These are phyloP conservation scores for Esox niger DNA, from an alignment of 2,113 vertebrate genomes.

Conservation along the genomic window DNA sequence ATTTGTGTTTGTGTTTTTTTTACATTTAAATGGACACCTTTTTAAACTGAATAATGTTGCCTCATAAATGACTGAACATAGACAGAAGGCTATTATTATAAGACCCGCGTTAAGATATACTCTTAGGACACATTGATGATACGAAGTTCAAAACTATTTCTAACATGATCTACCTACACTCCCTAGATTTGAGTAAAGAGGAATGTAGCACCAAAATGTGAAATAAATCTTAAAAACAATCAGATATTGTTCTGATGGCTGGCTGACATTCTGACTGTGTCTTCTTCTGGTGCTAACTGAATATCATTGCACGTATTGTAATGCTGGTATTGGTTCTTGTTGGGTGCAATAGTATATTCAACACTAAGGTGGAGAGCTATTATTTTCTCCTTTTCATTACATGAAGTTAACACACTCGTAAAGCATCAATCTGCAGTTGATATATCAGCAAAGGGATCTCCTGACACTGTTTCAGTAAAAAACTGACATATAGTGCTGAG, in stretches of 20 bases:
- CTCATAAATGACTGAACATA: constrained; percentile 62
- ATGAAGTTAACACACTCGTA: too few species aligned
- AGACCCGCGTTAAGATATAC: constrained; percentile 53
- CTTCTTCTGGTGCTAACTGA: constrained; percentile 1
- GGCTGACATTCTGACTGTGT: constrained; percentile 43
- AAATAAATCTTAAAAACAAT: constrained; percentile 68
- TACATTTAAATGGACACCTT: constrained; percentile 58
- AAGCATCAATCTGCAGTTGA: too few species aligned
- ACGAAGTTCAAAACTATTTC: constrained; percentile 65
- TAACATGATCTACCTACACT: constrained; percentile 59
- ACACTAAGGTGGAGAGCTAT: too few species aligned
- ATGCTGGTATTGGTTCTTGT: neutral
- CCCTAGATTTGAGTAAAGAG: constrained; percentile 64
- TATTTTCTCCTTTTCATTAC: too few species aligned
- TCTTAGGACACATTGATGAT: constrained; percentile 58
- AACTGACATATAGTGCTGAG: too few species aligned
- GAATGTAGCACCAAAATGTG: constrained; percentile 63
- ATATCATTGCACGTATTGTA: neutral
- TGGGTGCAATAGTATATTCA: neutral
- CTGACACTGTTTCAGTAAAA: too few species aligned
- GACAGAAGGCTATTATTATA: constrained; percentile 63
- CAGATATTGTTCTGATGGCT: constrained; percentile 50
- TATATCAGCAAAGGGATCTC: too few species aligned
- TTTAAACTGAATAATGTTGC: constrained; percentile 59
- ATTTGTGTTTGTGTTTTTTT: constrained; percentile 58